phyloP scores from a whole-genome alignment of 1,140 invertebrate genomes.

The Triops cancriformis region DNA sequence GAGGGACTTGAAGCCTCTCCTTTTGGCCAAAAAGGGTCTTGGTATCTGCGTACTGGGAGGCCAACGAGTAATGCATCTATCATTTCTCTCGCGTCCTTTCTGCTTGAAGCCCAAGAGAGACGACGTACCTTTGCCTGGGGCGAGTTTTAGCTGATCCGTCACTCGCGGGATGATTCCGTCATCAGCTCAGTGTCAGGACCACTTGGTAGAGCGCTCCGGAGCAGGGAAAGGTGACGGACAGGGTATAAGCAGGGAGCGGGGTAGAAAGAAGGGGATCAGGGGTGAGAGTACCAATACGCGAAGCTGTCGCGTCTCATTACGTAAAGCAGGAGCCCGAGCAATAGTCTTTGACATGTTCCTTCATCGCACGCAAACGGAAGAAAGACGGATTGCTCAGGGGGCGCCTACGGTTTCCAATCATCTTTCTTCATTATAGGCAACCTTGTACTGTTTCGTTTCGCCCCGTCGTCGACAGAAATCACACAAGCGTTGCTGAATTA shows the following conservation, averaged over 20 bases:
- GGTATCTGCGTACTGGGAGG: neutral
- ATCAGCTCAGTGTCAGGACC: neutral
- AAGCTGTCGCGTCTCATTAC: slow-evolving; percentile 3
- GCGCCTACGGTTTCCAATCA: neutral
- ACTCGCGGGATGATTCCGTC: neutral
- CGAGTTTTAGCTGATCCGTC: neutral
- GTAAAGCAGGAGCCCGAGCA: neutral
- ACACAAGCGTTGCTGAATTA: no score
- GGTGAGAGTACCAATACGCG: neutral
- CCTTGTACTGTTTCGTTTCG: no score
- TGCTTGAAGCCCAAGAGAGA: neutral
- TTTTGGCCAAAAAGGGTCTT: neutral
- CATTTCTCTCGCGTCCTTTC: neutral
- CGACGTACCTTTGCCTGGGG: neutral
- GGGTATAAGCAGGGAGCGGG: neutral
- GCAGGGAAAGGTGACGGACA: neutral
- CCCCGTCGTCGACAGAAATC: no score
- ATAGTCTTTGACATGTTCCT: neutral
- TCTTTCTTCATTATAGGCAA: neutral
- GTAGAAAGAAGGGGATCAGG: neutral
- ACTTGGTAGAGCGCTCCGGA: neutral
- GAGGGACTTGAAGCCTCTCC: neutral
- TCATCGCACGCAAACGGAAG: neutral
- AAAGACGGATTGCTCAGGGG: neutral
- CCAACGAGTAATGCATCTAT: neutral